Evolutionary conservation across 2,113 vertebrate species (phyloP).

Genomic region (Butastur rufipennis): DNA sequence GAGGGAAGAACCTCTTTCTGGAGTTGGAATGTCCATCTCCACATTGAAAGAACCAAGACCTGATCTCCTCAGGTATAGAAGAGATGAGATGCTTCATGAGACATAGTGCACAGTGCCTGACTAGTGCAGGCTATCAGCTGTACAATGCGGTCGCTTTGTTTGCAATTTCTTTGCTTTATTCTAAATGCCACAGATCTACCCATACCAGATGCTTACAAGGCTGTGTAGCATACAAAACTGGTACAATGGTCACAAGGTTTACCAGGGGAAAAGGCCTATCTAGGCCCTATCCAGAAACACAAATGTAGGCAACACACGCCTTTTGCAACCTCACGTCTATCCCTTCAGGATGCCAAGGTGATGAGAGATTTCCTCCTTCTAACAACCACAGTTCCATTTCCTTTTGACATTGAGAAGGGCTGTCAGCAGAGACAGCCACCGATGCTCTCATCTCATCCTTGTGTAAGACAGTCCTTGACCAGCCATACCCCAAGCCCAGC

Average conservation of each 20-base stretch:
- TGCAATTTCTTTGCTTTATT: background rate
- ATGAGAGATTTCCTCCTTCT: background rate
- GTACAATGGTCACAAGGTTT: background rate
- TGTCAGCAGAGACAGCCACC: background rate
- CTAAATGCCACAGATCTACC: background rate
- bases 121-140: background rate
- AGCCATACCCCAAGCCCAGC: background rate
- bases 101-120: background rate
- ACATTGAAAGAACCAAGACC: background rate
- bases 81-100: background rate
- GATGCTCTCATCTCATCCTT: background rate
- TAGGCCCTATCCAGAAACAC: background rate
- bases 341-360: background rate
- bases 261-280: background rate
- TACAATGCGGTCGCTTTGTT: background rate
- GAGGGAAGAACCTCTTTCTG: background rate
- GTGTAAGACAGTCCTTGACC: background rate
- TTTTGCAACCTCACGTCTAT: background rate
- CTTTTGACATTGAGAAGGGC: rapidly evolving
- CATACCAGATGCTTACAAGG: rapidly evolving
- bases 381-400: rapidly evolving
- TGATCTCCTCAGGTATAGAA: background rate
- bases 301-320: background rate
- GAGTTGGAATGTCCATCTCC: background rate
- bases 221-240: background rate